A percentile compares a stretch with the other conserved stretches of the same genome.
Conservation (phyloP, 2,888 invertebrate species). For the Drosophila engyochracea region DNA sequence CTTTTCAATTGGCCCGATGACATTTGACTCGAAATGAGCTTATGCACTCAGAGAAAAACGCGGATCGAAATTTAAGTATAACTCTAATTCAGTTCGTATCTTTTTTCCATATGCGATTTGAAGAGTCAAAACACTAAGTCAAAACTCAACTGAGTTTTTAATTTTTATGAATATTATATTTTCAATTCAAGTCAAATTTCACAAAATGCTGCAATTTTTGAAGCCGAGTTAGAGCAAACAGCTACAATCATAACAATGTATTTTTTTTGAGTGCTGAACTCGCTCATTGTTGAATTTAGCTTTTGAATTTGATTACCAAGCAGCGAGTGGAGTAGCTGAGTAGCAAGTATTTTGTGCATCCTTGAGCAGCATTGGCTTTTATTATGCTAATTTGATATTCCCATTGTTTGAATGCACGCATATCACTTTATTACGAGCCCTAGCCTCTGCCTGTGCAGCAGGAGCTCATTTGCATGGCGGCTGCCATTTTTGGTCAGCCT, state of each 20-base stretch:
- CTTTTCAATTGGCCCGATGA: conserved; percentile 54
- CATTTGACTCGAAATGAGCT: conserved; percentile 52
- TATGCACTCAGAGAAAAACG: conserved; percentile 4
- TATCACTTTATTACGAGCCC: conserved; percentile 77
- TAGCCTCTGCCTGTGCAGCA: conserved; percentile 20
- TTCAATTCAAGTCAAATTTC: not conserved
- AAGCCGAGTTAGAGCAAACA: not conserved
- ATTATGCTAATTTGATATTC: conserved; percentile 81
- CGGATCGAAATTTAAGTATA: not conserved
- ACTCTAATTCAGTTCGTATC: not conserved
- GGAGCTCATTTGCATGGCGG: conserved; percentile 72
- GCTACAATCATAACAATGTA: not conserved
- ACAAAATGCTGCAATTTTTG: not conserved
- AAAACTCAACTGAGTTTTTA: not conserved
- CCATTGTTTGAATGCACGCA: conserved; percentile 79
- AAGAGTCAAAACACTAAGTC: not conserved
- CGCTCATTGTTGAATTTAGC: conserved; percentile 40
- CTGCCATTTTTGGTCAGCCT: conserved; percentile 77
- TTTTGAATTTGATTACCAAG: conserved; percentile 18
- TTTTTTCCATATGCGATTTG: not conserved
- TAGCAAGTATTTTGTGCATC: conserved; percentile 41
- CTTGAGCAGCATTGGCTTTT: conserved; percentile 70
- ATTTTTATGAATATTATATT: not conserved
- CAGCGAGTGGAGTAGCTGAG: conserved; percentile 3
- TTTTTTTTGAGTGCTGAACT: conserved; percentile 11